These are phyloP conservation scores for Crotalus helleri DNA, from an alignment of 2,113 vertebrate genomes.

Conservation along the genomic window DNA sequence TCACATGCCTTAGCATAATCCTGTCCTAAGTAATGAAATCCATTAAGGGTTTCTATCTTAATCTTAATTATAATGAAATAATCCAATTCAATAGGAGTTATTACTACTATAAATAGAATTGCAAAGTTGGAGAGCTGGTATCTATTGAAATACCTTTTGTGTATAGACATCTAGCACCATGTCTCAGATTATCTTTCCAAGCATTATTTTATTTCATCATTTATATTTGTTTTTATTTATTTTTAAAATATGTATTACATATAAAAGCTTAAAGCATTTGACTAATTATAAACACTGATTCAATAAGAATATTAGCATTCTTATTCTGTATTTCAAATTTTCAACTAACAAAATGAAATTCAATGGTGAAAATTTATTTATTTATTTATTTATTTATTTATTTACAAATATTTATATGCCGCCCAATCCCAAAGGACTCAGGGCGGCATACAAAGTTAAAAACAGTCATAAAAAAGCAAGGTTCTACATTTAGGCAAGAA, in stretches of 20 bases:
- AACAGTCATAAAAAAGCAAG: too few species aligned
- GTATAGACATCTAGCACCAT: not conserved
- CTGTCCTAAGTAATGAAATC: not conserved
- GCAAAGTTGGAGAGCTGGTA: not conserved
- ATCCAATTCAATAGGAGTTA: not conserved
- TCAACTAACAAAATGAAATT: too few species aligned
- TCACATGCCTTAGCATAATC: not conserved
- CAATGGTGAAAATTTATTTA: too few species aligned
- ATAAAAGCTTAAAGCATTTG: not conserved
- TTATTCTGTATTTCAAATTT: not conserved
- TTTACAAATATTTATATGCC: too few species aligned
- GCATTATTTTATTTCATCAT: not conserved
- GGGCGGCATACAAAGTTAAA: too few species aligned
- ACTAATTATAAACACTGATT: not conserved
- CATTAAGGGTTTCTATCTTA: not conserved
- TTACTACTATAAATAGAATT: not conserved
- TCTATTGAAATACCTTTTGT: not conserved
- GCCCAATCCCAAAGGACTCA: too few species aligned
- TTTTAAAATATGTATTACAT: not conserved
- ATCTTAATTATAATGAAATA: not conserved
- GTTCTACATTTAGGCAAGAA: too few species aligned
- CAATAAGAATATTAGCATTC: not conserved
- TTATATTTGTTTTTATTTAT: not conserved
- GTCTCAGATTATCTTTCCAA: not conserved
- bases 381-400: too few species aligned